These are phyloP conservation scores for Panagrolaimus sp. DNA, from an alignment of 1,140 invertebrate species.

Conservation along the genomic window DNA sequence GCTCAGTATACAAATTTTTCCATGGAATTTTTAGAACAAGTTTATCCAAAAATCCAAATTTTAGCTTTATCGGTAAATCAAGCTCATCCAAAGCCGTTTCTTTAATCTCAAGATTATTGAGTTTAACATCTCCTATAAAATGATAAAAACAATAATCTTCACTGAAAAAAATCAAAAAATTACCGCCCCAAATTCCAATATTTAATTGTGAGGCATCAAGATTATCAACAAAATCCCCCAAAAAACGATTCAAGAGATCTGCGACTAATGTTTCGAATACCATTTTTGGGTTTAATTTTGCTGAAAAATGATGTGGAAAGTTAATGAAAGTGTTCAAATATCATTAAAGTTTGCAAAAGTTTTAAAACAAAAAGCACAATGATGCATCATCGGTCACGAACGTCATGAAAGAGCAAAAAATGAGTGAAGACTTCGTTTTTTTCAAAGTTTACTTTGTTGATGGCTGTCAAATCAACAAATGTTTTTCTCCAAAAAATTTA, in stretches of 20 bases:
- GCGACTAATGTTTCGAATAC: conserved; percentile 88
- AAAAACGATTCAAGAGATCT: conserved; percentile 82
- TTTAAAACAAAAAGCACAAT: too few species aligned
- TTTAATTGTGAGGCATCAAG: conserved; percentile 85
- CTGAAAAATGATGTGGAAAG: too few species aligned
- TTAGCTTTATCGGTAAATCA: conserved; percentile 57
- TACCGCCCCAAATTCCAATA: conserved; percentile 92
- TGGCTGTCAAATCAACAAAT: too few species aligned
- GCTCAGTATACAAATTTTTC: conserved; percentile 89
- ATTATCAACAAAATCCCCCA: conserved; percentile 92
- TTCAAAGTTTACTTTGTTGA: too few species aligned
- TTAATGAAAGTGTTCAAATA: too few species aligned
- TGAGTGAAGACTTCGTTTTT: too few species aligned
- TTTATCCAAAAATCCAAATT: conserved; percentile 67
- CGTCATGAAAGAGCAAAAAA: too few species aligned
- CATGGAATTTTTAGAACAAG: conserved; percentile 92
- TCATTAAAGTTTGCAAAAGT: too few species aligned
- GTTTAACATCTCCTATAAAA: conserved; percentile 90
- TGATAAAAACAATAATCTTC: too few species aligned
- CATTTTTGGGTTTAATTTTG: conserved; percentile 67
- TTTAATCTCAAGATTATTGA: conserved; percentile 82
- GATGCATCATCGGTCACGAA: too few species aligned
- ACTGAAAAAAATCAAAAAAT: too few species aligned
- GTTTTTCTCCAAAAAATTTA: too few species aligned
- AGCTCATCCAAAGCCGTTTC: conserved; percentile 71